Base-by-base conservation (phyloP, 2,113 vertebrate species). In the Cyprinodon variegatus region DNA sequence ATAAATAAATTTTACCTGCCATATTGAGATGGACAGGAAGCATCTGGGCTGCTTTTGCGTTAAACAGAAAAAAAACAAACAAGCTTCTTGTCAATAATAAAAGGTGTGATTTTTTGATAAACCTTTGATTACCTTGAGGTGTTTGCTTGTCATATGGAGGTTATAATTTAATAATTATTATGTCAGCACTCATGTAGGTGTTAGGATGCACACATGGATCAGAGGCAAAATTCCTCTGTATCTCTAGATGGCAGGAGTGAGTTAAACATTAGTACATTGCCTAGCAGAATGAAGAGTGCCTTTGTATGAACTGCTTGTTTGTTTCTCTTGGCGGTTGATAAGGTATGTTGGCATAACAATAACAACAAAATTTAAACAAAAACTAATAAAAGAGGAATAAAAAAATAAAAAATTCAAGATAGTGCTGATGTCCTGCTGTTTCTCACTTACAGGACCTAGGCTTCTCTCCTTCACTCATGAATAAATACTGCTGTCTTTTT, bases 201-300 rank as follows among this genome's bases (percentile, higher is more conserved):
- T 53, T 45, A 12, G 66, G 69, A 81, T 66, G 39, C 41, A 70
- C 53, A 76, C 41, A 61, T 3, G 11, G 29, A 72, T 68, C 69
- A 73, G 73, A 65, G 41, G 60, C 20, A 65, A 72, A 72, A 73
- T 77, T 50, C 70, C 45, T 50, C 68, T 80, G 68, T 65, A 86
- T 91, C 94, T 90, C 93, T 94, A 95, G 94, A 94, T 95, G 94
- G 94, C 94, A 95, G 93, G 94, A 93, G 94, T 93, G 90, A 93
- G 93, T 94, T 85, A 89, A 78, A 78, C 83, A 85, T 76, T 60
- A 76, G 76, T 76, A 77, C 61, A 74, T 36, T 37, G 41, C 57
- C 72, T 46, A 37, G 61, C 50, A 70, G 57, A 72, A 50, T 61
- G 46, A 68, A 15, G 40, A 39, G 41, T 68, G 70, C 62, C 64